Evolutionary conservation across 2,797 vertebrate genomes (phyloP), one percentile per base, ranked within the genome.

Genomic region (Alfaro cultratus): DNA sequence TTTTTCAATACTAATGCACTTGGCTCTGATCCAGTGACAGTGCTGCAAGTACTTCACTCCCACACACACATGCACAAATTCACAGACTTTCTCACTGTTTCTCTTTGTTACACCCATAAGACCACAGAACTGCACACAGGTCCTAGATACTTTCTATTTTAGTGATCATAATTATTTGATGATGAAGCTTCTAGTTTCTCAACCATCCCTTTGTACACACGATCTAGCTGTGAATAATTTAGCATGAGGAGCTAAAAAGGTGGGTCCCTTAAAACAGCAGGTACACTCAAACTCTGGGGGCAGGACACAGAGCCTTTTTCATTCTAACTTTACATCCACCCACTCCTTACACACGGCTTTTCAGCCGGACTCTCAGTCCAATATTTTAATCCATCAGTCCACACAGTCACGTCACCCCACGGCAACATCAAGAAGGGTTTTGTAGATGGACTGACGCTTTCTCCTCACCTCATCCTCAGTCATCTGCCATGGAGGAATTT

Each of bases 201-300:
- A 73, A 91, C 95, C 96, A 94, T 91, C 87, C 88, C 84, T 93
- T 96, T 96, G 96, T 94, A 75, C 86, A 94, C 87, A 92, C 76
- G 88, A 95, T 92, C 95, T 88, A 39, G 79, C 73, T 84, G 85
- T 99, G 92, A 98, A 99, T 97, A 94, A 97, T 97, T 98, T 93
- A 99, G 95, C 74, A 53, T 4, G 0, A 57, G 51, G 77, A 90
- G 83, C 85, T 83, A 75, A 74, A 85, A 84, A 89, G 87, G 85
- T 91, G 88, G 87, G 85, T 89, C 85, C 84, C 86, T 85, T 76
- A 86, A 86, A 91, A 87, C 86, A 85, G 91, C 82, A 92, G 92
- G 89, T 91, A 34, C 77, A 80, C 77, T 72, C 80, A 68, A 85
- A 87, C 78, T 84, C 84, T 82, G 78, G 75, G 87, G 78, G 87